phyloP scores from a whole-genome alignment of 2,113 vertebrate genomes.

The Pelodiscus sinensis region DNA sequence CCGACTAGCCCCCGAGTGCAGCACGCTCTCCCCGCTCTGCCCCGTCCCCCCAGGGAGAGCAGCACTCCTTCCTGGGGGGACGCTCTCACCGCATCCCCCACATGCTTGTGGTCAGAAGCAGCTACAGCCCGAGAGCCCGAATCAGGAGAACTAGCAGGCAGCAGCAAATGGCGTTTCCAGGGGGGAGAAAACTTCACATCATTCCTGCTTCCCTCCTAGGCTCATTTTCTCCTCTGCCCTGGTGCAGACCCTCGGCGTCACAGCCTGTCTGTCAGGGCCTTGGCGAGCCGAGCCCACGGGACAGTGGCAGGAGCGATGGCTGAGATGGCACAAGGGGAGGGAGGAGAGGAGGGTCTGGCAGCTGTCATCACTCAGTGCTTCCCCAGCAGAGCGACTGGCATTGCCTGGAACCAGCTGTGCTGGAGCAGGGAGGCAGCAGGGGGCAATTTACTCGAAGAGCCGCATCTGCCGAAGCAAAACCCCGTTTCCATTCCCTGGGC shows the following conservation, averaged over 20 bases:
- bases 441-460: background rate
- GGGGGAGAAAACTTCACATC: background rate
- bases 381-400: background rate
- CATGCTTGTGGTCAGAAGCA: background rate
- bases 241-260: background rate
- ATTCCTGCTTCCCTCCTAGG: background rate
- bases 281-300: background rate
- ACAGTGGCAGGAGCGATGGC: background rate
- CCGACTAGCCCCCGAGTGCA: background rate
- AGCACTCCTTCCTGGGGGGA: background rate
- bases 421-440: background rate
- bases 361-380: background rate
- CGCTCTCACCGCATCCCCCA: background rate
- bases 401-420: background rate
- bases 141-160: background rate
- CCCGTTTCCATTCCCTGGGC: background rate
- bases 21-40: background rate
- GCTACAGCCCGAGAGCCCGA: background rate
- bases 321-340: background rate
- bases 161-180: background rate
- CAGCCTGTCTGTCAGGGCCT: background rate
- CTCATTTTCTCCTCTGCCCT: background rate
- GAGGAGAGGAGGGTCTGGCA: background rate
- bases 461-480: background rate
- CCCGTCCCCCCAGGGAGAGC: background rate